A percentile compares a stretch with the other conserved stretches of the same genome.
Evolutionary conservation across 2,888 invertebrate species (phyloP).

Genomic region (Acanthosoma haemorrhoidale): DNA sequence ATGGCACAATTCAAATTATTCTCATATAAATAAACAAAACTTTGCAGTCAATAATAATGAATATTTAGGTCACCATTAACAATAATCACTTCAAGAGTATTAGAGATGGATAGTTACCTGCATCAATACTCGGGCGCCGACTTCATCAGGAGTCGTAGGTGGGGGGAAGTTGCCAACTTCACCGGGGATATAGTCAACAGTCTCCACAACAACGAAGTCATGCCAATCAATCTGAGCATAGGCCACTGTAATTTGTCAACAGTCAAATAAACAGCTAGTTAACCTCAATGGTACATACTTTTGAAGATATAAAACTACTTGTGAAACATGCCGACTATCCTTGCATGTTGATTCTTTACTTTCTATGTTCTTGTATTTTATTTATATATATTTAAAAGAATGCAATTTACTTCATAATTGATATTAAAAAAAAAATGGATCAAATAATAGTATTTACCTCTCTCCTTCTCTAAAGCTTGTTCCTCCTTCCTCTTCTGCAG

Average conservation of each 20-base stretch:
- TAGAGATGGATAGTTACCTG: slow-evolving; percentile 51
- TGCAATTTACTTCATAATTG: too few relatives aligned
- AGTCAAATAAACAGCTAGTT: neutral
- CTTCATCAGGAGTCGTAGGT: slow-evolving; percentile 94
- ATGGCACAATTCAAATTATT: slow-evolving; percentile 6
- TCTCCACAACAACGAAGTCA: slow-evolving; percentile 99
- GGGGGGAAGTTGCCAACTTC: slow-evolving; percentile 95
- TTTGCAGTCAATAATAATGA: too few relatives aligned
- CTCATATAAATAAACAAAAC: too few relatives aligned
- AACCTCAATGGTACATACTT: neutral
- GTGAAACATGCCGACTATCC: too few relatives aligned
- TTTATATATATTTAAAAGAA: too few relatives aligned
- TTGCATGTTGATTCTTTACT: too few relatives aligned
- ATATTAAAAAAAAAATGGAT: too few relatives aligned
- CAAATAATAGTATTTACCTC: slow-evolving; percentile 51
- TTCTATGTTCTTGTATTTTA: too few relatives aligned
- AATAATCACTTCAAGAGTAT: neutral
- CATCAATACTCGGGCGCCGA: slow-evolving; percentile 88
- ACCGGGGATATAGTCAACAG: slow-evolving; percentile 90
- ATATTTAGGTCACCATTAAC: neutral
- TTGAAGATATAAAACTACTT: neutral
- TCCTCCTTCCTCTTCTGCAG: slow-evolving; percentile 88
- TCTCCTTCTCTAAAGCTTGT: slow-evolving; percentile 89
- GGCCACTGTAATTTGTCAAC: slow-evolving; percentile 54
- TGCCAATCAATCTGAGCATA: slow-evolving; percentile 99